Evolutionary conservation across 1,140 invertebrate genomes (phyloP).

Genomic region (Cyclargus thomasi): DNA sequence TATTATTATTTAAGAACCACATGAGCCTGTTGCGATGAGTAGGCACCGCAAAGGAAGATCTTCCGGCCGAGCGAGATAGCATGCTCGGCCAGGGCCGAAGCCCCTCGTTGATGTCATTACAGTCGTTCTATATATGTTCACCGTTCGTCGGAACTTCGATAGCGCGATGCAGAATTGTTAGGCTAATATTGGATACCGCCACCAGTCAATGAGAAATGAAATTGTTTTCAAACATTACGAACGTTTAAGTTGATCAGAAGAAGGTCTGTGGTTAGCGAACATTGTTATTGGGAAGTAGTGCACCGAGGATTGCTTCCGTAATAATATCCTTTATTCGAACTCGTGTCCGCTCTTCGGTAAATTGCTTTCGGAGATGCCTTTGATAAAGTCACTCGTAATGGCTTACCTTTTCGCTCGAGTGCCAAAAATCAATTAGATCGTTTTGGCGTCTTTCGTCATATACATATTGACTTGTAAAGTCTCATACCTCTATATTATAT

Average conservation of each 20-base stretch:
- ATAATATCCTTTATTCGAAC: slow-evolving; percentile 12
- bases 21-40: too few species aligned
- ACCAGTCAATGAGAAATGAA: not conserved
- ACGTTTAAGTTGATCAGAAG: not conserved
- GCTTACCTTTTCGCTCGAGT: not conserved
- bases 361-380: slow-evolving; percentile 6
- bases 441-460: not conserved
- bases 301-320: slow-evolving; percentile 2
- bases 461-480: too few species aligned
- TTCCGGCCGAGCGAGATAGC: too few species aligned
- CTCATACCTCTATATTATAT: too few species aligned
- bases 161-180: too few species aligned
- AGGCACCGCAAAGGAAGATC: too few species aligned
- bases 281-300: not conserved
- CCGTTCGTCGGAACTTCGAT: too few species aligned
- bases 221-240: not conserved
- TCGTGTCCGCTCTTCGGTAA: slow-evolving; percentile 12
- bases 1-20: too few species aligned
- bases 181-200: too few species aligned
- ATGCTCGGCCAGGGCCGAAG: too few species aligned
- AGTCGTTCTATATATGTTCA: too few species aligned
- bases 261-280: not conserved
- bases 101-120: too few species aligned
- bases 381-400: slow-evolving; percentile 6
- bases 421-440: slow-evolving; percentile 2